Evolutionary conservation across 2,888 invertebrate genomes (phyloP).

Genomic region (Bombyx huttoni): DNA sequence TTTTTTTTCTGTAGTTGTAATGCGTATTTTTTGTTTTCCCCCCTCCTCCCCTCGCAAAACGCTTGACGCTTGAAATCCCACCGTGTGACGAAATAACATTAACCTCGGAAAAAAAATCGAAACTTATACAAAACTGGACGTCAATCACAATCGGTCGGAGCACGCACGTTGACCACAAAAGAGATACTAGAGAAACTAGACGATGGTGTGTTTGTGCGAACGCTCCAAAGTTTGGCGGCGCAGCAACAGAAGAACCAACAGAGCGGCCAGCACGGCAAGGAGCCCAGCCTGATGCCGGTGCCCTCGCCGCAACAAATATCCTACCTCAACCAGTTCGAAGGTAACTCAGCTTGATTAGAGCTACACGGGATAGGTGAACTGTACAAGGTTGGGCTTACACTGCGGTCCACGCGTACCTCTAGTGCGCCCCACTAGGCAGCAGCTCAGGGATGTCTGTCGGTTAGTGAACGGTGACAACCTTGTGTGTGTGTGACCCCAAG

Average conservation of each 20-base stretch:
- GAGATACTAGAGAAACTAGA: conserved; percentile 68
- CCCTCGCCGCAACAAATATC: conserved; percentile 97
- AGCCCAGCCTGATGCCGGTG: conserved; percentile 94
- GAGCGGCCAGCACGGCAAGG: conserved; percentile 72
- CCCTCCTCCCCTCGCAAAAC: conserved; percentile 54
- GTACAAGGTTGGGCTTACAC: conserved; percentile 17
- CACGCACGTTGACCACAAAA: conserved; percentile 36
- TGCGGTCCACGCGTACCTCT: too few relatives aligned
- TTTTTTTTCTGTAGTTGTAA: conserved; percentile 70
- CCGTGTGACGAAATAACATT: conserved; percentile 47
- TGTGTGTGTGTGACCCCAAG: not conserved
- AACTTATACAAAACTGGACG: conserved; percentile 13
- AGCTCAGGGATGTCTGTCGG: too few relatives aligned
- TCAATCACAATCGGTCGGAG: conserved; percentile 13
- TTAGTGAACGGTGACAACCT: too few relatives aligned
- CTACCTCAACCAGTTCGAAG: conserved; percentile 95
- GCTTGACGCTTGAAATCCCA: conserved; percentile 70
- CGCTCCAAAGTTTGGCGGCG: conserved; percentile 69
- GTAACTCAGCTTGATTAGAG: conserved; percentile 45
- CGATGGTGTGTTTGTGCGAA: conserved; percentile 69
- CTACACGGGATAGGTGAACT: conserved; percentile 23
- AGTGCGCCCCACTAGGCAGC: too few relatives aligned
- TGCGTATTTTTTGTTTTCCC: conserved; percentile 70
- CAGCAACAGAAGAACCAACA: conserved; percentile 66
- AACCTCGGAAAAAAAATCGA: conserved; percentile 14